These are phyloP conservation scores for Chamaetylas fuelleborni DNA, from an alignment of 2,113 vertebrate species.

Conservation along the genomic window DNA sequence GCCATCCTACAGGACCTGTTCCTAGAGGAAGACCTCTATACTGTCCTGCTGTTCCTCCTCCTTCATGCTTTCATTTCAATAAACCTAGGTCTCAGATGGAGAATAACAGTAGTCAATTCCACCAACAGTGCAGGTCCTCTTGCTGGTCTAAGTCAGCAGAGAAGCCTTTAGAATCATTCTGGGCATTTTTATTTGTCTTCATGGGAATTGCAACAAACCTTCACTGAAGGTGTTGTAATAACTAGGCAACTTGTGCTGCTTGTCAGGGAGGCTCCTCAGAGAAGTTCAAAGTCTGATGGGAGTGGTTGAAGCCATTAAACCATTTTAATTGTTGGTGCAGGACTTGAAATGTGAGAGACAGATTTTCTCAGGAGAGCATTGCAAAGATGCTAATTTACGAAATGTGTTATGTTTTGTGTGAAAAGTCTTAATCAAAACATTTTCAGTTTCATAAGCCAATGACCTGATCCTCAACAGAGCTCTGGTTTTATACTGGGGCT, in stretches of 20 bases:
- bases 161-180: neutral
- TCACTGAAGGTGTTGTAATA: neutral
- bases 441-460: neutral
- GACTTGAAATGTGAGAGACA: neutral
- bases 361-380: neutral
- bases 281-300: conserved; percentile 2
- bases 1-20: neutral
- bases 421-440: neutral
- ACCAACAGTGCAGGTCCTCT: rapidly evolving
- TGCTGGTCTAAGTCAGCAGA: rapidly evolving
- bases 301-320: neutral
- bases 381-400: neutral
- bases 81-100: neutral
- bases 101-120: rapidly evolving
- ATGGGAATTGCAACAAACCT: neutral
- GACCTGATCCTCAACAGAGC: neutral
- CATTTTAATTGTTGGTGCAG: neutral
- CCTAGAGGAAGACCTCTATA: neutral
- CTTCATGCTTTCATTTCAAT: neutral
- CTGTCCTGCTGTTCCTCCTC: neutral
- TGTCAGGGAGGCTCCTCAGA: neutral
- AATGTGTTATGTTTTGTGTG: neutral
- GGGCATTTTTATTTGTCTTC: neutral
- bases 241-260: neutral
- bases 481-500: neutral